These are phyloP conservation scores for Threskiornis aethiopicus DNA, from an alignment of 2,797 vertebrate species.

Conservation along the genomic window DNA sequence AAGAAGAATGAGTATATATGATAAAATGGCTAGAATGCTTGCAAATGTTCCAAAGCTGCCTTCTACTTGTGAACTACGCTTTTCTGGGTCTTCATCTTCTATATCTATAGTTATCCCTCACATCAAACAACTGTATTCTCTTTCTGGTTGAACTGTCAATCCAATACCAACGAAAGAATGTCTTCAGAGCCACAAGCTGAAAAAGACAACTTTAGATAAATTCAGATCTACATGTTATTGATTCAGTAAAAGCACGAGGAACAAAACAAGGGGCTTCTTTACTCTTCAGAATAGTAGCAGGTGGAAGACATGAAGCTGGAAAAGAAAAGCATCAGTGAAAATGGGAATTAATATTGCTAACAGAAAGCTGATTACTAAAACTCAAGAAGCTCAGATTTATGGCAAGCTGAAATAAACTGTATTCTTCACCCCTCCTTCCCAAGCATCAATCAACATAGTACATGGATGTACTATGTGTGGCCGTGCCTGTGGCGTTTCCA, in stretches of 20 bases:
- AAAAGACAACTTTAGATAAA: neutral
- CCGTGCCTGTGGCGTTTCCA: neutral
- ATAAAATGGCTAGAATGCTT: neutral
- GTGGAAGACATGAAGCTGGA: neutral
- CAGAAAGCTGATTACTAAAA: neutral
- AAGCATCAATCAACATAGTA: fast-evolving
- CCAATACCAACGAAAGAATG: neutral
- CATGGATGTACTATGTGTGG: neutral
- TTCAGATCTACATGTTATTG: neutral
- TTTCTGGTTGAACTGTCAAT: neutral
- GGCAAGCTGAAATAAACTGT: neutral
- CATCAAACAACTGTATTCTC: neutral
- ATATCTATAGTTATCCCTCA: neutral
- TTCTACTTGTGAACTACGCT: neutral
- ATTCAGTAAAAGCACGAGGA: neutral
- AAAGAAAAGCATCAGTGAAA: neutral
- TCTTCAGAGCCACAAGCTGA: neutral
- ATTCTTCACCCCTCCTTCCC: neutral
- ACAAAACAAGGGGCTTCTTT: neutral
- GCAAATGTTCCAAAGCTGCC: neutral
- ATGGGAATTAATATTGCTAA: neutral
- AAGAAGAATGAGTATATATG: neutral
- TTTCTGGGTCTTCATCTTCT: neutral
- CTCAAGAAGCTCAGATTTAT: neutral
- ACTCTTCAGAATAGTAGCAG: neutral